phyloP scores from a whole-genome alignment of 35 echinoderm and acorn worm species.

The Chiridota heheva region DNA sequence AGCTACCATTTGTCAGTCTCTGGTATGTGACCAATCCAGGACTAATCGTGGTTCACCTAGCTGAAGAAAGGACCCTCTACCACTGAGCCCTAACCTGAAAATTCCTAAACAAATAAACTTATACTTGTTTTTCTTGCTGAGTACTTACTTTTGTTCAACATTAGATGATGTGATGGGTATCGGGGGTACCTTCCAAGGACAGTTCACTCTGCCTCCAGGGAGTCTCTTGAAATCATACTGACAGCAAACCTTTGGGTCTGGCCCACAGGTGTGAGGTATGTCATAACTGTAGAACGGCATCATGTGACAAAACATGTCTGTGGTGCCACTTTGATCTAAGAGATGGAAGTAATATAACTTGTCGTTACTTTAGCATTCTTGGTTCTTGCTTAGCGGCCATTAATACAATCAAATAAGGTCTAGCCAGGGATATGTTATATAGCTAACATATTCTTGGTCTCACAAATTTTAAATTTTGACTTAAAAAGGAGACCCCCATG shows the following conservation, averaged over 20 bases:
- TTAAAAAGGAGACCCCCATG: no score
- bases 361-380: background rate
- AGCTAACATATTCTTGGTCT: no score
- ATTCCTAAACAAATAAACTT: no score
- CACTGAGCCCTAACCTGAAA: no score
- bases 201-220: constrained; percentile 79
- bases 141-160: constrained; percentile 81
- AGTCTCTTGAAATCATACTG: constrained; percentile 97
- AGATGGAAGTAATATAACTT: background rate
- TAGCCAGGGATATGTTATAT: no score
- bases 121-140: no score
- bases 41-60: no score
- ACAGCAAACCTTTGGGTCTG: constrained; percentile 95
- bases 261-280: constrained; percentile 92
- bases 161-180: constrained; percentile 74
- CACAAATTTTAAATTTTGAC: no score
- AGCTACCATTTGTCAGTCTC: no score
- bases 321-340: constrained; percentile 82
- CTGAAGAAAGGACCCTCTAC: no score
- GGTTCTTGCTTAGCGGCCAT: background rate
- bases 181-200: constrained; percentile 91
- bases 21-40: no score
- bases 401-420: background rate
- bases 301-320: constrained; percentile 98
- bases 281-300: constrained; percentile 99